Evolutionary conservation across 2,797 vertebrate genomes (phyloP).

Genomic region (Sebastes iracundus): DNA sequence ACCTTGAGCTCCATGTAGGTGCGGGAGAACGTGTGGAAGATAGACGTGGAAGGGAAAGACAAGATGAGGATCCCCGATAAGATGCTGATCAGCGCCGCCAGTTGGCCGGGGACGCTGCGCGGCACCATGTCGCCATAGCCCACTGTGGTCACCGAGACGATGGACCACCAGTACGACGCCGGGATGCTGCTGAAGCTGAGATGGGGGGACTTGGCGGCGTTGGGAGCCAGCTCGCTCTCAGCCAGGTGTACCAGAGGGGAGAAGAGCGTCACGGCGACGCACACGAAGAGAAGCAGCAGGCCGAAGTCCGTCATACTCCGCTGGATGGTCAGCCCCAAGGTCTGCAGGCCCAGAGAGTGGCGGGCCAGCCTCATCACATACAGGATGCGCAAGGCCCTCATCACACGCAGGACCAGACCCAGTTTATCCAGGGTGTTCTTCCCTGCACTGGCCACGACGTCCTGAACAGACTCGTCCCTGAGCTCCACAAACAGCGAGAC

Average conservation of each 20-base stretch:
- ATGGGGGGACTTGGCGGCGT: slow-evolving; percentile 80
- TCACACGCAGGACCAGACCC: slow-evolving; percentile 86
- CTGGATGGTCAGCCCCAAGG: slow-evolving; percentile 87
- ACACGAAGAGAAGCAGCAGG: slow-evolving; percentile 89
- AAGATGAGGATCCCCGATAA: slow-evolving; percentile 91
- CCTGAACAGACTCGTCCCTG: slow-evolving; percentile 77
- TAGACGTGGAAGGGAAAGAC: slow-evolving; percentile 92
- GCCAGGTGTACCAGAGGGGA: slow-evolving; percentile 89
- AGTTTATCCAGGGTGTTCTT: slow-evolving; percentile 89
- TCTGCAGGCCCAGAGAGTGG: slow-evolving; percentile 91
- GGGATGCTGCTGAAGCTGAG: slow-evolving; percentile 91
- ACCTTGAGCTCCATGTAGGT: slow-evolving; percentile 87
- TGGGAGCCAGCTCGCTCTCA: slow-evolving; percentile 87
- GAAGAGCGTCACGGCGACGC: slow-evolving; percentile 87
- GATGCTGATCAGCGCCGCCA: slow-evolving; percentile 90
- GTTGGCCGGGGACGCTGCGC: slow-evolving; percentile 87
- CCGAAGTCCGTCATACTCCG: slow-evolving; percentile 87
- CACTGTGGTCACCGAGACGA: slow-evolving; percentile 93
- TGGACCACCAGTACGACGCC: slow-evolving; percentile 92
- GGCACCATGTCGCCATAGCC: slow-evolving; percentile 94
- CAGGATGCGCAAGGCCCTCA: slow-evolving; percentile 89
- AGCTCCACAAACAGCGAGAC: slow-evolving; percentile 86
- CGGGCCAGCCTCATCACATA: slow-evolving; percentile 92
- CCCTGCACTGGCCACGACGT: slow-evolving; percentile 60
- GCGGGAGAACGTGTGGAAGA: slow-evolving; percentile 91